These are phyloP conservation scores for Mechanitis mazaeus DNA, from an alignment of 2,888 invertebrate genomes.

Conservation along the genomic window DNA sequence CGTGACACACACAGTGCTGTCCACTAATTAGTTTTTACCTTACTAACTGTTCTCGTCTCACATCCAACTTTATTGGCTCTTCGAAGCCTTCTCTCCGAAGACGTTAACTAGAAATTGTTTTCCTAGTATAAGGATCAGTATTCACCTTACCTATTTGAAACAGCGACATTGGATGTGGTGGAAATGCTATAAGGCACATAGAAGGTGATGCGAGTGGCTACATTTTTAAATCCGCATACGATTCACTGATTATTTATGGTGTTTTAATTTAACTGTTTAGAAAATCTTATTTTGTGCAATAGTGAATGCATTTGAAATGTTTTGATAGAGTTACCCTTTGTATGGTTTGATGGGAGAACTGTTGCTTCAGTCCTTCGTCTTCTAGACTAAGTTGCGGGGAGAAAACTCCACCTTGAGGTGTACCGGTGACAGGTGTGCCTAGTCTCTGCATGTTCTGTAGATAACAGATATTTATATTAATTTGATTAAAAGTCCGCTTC, in stretches of 20 bases:
- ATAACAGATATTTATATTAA: background rate
- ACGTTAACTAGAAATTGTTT: slow-evolving; percentile 71
- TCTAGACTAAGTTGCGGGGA: slow-evolving; percentile 66
- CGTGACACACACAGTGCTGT: slow-evolving; percentile 62
- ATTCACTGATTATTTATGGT: slow-evolving; percentile 1
- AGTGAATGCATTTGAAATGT: background rate
- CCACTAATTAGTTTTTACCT: slow-evolving; percentile 61
- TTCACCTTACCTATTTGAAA: slow-evolving; percentile 44
- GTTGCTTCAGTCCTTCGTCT: slow-evolving; percentile 70
- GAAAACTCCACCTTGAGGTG: slow-evolving; percentile 66
- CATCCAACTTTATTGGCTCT: slow-evolving; percentile 73
- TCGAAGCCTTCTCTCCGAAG: slow-evolving; percentile 72
- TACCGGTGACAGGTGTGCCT: slow-evolving; percentile 66
- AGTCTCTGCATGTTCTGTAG: slow-evolving; percentile 53
- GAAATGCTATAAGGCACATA: slow-evolving; percentile 6
- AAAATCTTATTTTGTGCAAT: slow-evolving; percentile 27
- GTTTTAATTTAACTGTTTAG: slow-evolving; percentile 14
- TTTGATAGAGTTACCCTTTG: slow-evolving; percentile 63
- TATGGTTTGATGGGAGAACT: slow-evolving; percentile 69
- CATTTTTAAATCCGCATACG: slow-evolving; percentile 4
- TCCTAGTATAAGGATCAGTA: slow-evolving; percentile 59
- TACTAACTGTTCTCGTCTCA: slow-evolving; percentile 69
- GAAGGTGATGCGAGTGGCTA: slow-evolving; percentile 6
- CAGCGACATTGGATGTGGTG: slow-evolving; percentile 21
- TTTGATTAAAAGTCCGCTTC: no score